Conservation (phyloP, 2,797 vertebrate genomes). For the Falco novaeseelandiae region DNA sequence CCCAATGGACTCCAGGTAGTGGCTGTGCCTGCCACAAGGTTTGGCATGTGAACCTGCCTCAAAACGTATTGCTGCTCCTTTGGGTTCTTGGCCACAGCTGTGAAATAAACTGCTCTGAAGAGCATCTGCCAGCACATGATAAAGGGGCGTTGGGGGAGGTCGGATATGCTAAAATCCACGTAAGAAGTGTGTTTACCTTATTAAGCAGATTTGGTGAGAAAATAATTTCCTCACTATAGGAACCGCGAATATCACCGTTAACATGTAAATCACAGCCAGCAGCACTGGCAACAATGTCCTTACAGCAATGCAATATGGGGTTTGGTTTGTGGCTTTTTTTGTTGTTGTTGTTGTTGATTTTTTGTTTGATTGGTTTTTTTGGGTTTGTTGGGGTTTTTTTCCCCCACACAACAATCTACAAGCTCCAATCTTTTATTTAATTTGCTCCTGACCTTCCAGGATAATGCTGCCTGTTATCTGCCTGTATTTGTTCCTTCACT, state of each 20-base stretch:
- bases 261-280: not conserved
- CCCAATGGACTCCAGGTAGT: rapidly evolving
- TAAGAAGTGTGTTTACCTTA: not conserved
- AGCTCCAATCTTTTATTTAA: constrained; percentile 31
- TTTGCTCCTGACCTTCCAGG: constrained; percentile 46
- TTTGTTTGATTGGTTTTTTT: no score
- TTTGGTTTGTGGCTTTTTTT: no score
- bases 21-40: rapidly evolving
- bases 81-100: not conserved
- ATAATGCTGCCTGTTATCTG: not conserved
- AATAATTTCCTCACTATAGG: not conserved
- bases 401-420: not conserved
- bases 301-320: not conserved
- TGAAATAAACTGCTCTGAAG: not conserved
- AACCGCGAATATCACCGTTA: not conserved
- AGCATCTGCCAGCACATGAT: not conserved
- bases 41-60: not conserved
- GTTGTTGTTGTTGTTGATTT: no score
- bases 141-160: not conserved
- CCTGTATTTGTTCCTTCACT: not conserved
- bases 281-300: not conserved
- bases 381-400: not conserved
- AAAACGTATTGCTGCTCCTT: not conserved
- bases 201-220: not conserved
- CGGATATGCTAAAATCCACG: not conserved